These are phyloP conservation scores for Hexactinellida sp. DNA, from an alignment of 37 sponge, comb jelly and placozoan genomes.

Conservation along the genomic window DNA sequence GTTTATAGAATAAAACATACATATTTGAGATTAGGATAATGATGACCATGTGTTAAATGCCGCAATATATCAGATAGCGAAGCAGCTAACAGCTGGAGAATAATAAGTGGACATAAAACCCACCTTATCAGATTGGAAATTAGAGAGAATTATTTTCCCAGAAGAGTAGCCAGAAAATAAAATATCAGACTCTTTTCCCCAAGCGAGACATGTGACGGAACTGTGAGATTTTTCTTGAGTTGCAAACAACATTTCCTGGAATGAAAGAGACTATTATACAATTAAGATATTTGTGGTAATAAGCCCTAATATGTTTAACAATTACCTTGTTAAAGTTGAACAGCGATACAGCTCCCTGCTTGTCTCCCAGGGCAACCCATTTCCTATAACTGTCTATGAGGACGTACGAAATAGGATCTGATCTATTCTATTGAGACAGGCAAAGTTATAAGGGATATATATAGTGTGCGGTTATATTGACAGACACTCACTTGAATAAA, in stretches of 20 bases:
- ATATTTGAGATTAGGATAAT: too few species aligned
- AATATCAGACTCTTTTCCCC: slow-evolving; percentile 24
- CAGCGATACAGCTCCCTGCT: neutral
- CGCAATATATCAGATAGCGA: too few species aligned
- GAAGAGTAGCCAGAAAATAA: slow-evolving; percentile 45
- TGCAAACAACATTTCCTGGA: neutral
- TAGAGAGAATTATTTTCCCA: slow-evolving; percentile 35
- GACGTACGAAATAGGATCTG: neutral
- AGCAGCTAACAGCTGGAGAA: too few species aligned
- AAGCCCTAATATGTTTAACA: neutral
- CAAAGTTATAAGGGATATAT: neutral
- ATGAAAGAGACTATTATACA: neutral
- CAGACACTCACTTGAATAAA: neutral
- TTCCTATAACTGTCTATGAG: neutral
- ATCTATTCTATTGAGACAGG: neutral
- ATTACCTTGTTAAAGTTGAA: slow-evolving; percentile 15
- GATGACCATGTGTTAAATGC: too few species aligned
- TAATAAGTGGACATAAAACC: neutral
- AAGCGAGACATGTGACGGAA: slow-evolving; percentile 31
- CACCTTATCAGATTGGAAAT: slow-evolving; percentile 8
- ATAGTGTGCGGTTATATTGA: neutral
- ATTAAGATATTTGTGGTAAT: neutral
- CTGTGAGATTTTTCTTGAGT: slow-evolving; percentile 6
- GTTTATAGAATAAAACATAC: too few species aligned
- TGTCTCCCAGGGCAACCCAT: slow-evolving; percentile 1